These are phyloP conservation scores for Odontophorus gujanensis DNA, from an alignment of 2,113 vertebrate genomes.

Conservation along the genomic window DNA sequence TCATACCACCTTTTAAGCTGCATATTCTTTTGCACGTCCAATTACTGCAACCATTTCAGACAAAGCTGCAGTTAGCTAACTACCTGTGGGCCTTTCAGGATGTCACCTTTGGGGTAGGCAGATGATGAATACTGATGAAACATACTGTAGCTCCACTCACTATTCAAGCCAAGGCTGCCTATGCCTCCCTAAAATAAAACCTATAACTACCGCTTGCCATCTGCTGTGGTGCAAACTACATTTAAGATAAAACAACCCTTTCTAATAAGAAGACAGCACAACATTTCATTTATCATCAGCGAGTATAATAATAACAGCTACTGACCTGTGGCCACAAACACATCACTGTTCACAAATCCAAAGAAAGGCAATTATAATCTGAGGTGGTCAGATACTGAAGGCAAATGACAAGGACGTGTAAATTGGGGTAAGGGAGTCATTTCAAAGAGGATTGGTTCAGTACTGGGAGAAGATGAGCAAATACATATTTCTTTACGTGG, in stretches of 20 bases:
- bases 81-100: not conserved
- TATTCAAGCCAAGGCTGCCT: not conserved
- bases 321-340: not conserved
- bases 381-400: not conserved
- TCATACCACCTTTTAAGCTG: not conserved
- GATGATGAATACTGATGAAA: not conserved
- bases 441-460: not conserved
- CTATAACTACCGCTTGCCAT: not conserved
- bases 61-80: not conserved
- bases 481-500: not conserved
- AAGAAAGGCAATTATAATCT: not conserved
- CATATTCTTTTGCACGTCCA: not conserved
- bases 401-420: not conserved
- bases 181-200: not conserved
- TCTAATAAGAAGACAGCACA: not conserved
- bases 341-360: fast-evolving
- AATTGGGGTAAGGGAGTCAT: not conserved
- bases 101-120: not conserved
- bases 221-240: not conserved
- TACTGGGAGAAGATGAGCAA: not conserved
- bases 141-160: not conserved
- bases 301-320: not conserved
- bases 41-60: not conserved
- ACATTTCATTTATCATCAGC: not conserved
- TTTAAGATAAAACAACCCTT: not conserved